Evolutionary conservation across 2,888 invertebrate genomes (phyloP), one percentile per base, ranked within the genome.

Genomic region (Pseudanteris insignis): DNA sequence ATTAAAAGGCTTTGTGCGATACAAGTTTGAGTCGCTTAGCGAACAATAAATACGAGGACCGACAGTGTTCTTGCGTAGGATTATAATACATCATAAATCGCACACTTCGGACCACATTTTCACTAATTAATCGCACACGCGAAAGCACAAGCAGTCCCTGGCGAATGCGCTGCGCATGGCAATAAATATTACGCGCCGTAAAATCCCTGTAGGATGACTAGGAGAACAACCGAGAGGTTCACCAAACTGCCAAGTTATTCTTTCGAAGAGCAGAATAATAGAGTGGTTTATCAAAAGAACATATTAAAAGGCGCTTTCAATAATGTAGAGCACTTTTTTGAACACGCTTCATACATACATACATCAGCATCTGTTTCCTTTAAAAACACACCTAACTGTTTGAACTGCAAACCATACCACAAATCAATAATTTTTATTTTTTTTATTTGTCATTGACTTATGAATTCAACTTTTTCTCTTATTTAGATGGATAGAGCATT

Each of bases 21-120:
- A 37, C 44, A 54, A 54, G 30, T 41, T 44, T n/a, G 28, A 46
- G 33, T 46, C 34, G 33, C 40, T 46, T 25, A 11, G 32, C 36
- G 34, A 50, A 50, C 54, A 54, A 61, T 61, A 54, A 61, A 54
- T 50, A 58, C 43, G 25, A 24, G 26, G 28, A 8, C n/a, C 24
- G 48, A 38, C 54, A 38, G 44, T 48, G 43, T 47, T 48, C 37
- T 14, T 13, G 24, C 29, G 28, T 9, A 8, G 33, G 38, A 28
- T 50, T 54, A 54, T 40, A 54, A 54, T 61, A 46, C 48, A 44
- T 50, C 61, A 61, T 61, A 61, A 61, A 61, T 61, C 48, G 38
- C 33, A 37, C 26, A 46, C 51, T 53, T 51, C 36, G 47, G 24
- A 12, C 29, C 26, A 44, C 21, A 55, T 55, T 61, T 61, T 61